A percentile compares a stretch with the other conserved stretches of the same genome.
Conservation (phyloP, 2,888 invertebrate genomes). For the Lingula anatina region DNA sequence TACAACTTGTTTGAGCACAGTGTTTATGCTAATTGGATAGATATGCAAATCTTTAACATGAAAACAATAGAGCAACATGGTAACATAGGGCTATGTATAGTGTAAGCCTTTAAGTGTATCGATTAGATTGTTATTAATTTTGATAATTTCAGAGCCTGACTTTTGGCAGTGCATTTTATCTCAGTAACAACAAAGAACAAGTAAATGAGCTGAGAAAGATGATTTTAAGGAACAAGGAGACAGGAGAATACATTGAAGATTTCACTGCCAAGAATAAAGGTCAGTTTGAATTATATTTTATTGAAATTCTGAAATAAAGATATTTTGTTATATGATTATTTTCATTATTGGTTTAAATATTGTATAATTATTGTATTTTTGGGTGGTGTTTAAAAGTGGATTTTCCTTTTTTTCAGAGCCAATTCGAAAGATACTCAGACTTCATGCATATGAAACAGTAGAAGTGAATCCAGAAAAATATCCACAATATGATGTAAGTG, state of each 20-base stretch:
- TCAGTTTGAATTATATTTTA: no score
- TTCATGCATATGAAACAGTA: slow-evolving; percentile 25
- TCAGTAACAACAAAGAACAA: slow-evolving; percentile 25
- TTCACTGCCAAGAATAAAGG: slow-evolving; percentile 39
- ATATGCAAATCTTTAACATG: no score
- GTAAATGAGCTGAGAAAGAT: slow-evolving; percentile 36
- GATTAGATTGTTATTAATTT: not conserved
- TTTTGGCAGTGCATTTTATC: slow-evolving; percentile 46
- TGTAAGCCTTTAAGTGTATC: no score
- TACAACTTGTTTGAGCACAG: no score
- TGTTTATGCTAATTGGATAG: no score
- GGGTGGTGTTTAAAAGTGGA: no score
- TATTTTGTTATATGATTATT: no score
- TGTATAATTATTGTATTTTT: no score
- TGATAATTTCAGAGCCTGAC: slow-evolving; percentile 35
- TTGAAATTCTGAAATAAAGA: no score
- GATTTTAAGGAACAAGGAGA: slow-evolving; percentile 33
- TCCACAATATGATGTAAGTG: slow-evolving; percentile 37
- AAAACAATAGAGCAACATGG: no score
- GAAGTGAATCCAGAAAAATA: slow-evolving; percentile 37
- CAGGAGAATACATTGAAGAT: slow-evolving; percentile 42
- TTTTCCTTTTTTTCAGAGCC: slow-evolving; percentile 14
- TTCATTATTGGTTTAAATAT: no score
- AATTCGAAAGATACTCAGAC: slow-evolving; percentile 28
- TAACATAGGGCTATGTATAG: no score